These are phyloP conservation scores for Chaetops frenatus DNA, from an alignment of 2,113 vertebrate species.

Conservation along the genomic window DNA sequence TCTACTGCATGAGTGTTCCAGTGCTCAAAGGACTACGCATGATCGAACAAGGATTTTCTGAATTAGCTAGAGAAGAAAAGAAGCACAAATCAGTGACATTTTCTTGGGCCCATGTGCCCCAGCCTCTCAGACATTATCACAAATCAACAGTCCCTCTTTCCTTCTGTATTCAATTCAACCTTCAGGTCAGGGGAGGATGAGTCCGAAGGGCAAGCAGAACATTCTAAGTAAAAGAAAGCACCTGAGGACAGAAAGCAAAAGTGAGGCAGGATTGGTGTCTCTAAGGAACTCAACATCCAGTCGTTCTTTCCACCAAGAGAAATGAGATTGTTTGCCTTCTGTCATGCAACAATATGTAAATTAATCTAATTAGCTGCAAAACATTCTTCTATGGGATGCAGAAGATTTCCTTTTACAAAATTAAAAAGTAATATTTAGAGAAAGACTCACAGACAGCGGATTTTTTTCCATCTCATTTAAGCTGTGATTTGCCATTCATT, in stretches of 20 bases:
- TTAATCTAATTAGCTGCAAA: constrained; percentile 33
- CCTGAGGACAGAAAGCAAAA: neutral
- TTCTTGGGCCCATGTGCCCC: neutral
- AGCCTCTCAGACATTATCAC: neutral
- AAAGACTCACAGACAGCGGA: constrained; percentile 14
- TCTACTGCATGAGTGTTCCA: neutral
- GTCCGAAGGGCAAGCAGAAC: neutral
- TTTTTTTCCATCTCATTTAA: constrained; percentile 52
- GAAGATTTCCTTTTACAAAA: constrained; percentile 28
- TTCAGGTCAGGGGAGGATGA: neutral
- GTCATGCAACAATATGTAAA: constrained; percentile 31
- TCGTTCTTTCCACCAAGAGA: constrained; percentile 7
- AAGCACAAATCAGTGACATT: neutral
- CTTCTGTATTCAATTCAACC: neutral
- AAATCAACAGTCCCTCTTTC: neutral
- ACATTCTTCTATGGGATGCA: neutral
- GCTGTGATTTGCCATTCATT: constrained; percentile 36
- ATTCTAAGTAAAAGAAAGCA: neutral
- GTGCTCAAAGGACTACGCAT: neutral
- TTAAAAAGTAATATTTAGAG: constrained; percentile 44
- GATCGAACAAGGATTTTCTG: neutral
- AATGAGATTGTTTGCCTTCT: constrained; percentile 19
- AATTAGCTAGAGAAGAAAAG: neutral
- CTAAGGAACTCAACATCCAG: neutral
- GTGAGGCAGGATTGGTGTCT: neutral